Conservation (phyloP, 2,797 vertebrate species). For the Enteromius argenteus region DNA sequence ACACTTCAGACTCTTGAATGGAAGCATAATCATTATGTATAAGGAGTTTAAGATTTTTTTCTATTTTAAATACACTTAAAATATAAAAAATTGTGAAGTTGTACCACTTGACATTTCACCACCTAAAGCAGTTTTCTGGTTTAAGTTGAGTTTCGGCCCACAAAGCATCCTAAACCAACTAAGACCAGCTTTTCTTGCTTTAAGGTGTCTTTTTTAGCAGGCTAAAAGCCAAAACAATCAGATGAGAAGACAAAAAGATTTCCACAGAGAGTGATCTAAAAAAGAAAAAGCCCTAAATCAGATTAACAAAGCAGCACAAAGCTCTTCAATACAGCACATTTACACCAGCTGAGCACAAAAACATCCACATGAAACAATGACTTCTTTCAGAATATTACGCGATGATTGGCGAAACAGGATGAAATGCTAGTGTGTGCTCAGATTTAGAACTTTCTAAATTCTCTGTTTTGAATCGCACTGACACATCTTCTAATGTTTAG, state of each 20-base stretch:
- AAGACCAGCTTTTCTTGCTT: neutral
- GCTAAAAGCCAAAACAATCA: constrained; percentile 19
- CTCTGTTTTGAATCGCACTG: neutral
- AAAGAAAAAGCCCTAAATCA: constrained; percentile 69
- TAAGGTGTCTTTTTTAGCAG: neutral
- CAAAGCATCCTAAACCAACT: too few species aligned
- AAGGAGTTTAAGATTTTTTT: neutral
- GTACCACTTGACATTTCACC: neutral
- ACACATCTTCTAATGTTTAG: neutral
- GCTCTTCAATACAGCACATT: constrained; percentile 67
- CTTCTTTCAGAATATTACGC: neutral
- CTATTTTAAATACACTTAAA: neutral
- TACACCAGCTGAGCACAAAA: neutral
- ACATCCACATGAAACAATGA: neutral
- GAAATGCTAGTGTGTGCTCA: too few species aligned
- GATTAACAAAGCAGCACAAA: constrained; percentile 71
- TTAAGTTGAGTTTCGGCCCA: neutral
- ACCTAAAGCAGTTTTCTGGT: neutral
- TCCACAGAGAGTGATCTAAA: constrained; percentile 67
- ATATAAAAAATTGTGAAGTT: neutral
- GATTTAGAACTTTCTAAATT: neutral
- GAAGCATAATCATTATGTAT: neutral
- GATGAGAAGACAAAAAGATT: constrained; percentile 46
- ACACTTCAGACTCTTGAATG: neutral
- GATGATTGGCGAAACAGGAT: neutral